Base-by-base conservation (phyloP, 2,888 invertebrate genomes). In the Atethmia centrago region DNA sequence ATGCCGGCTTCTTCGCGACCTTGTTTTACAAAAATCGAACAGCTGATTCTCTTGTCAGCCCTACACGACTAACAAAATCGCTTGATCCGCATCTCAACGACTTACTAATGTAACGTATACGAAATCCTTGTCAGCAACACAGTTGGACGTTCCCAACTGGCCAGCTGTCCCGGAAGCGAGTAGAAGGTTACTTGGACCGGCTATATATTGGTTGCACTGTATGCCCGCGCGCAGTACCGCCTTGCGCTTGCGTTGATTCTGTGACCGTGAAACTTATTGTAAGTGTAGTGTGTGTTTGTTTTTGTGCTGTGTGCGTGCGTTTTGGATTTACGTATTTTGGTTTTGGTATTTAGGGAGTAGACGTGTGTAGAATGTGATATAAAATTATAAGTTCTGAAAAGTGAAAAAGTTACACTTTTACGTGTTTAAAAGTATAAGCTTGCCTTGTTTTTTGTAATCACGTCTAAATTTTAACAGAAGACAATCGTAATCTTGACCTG, bases 221-320 rank as follows among this genome's bases (percentile, higher is more conserved):
- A 71, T 88, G 91, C 94, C 93, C 94, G 83, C 92, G 95, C 95
- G 92, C 95, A 95, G 93, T 94, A 85, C 75, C 85, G 74, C 77
- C 85, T 71, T 83, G 87, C 85, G 85, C 85, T 81, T 80, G 83
- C 85, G 88, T 82, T 87, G 80, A 88, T 82, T 85, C 84, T 79
- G 83, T 90, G 92, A 90, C 93, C 93, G 92, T 92, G 93, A 92
- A 89, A 87, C 87, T 88, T 36, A 71, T 53, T 83, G 92, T 92
- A 92, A 92, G 92, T 92, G 89, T 89, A 84, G 86, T 89, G 86
- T 85, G 67, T 80, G 72, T 74, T 64, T 69, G 74, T 66, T 77
- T 63, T 65, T 70, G 74, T 76, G 82, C 9, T 49, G 66, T 74
- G 72, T 79, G 66, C 62, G 75, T 71, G 67, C 40, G 42, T 47